phyloP scores from a whole-genome alignment of 2,888 invertebrate species.

The Rotaria magnacalcarata region DNA sequence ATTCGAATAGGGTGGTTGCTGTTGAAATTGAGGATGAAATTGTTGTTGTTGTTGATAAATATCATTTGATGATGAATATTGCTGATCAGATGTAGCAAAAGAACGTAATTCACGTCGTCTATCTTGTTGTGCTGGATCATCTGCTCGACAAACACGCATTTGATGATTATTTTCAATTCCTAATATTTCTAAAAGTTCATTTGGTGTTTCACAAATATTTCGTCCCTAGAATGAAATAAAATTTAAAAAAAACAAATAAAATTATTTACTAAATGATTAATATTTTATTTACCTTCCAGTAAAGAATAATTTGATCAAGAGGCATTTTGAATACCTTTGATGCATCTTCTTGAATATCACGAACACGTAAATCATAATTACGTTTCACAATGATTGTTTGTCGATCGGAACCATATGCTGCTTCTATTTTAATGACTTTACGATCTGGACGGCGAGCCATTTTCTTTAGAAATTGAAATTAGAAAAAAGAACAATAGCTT shows the following conservation, averaged over 20 bases:
- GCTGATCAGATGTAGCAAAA: not conserved
- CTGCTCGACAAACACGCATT: conserved; percentile 43
- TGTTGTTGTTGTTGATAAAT: not conserved
- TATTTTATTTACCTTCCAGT: conserved; percentile 20
- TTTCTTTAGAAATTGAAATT: conserved; percentile 38
- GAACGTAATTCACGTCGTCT: conserved; percentile 17
- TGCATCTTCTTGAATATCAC: conserved; percentile 45
- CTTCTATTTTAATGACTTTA: conserved; percentile 46
- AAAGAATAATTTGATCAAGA: conserved; percentile 41
- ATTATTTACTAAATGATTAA: not conserved
- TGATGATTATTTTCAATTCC: conserved; percentile 46
- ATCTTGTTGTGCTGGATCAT: conserved; percentile 37
- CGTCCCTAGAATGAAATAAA: conserved; percentile 27
- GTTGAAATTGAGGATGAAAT: not conserved
- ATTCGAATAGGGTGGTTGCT: not conserved
- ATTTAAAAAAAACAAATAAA: not conserved
- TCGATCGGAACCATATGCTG: conserved; percentile 44
- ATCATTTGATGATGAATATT: not conserved
- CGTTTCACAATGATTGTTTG: conserved; percentile 42
- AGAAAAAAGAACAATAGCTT: not conserved
- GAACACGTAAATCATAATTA: conserved; percentile 39
- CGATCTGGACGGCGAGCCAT: conserved; percentile 46
- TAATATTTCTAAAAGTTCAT: conserved; percentile 41
- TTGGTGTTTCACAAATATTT: conserved; percentile 43
- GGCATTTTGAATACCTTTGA: conserved; percentile 44